Evolutionary conservation across 2,797 vertebrate species (phyloP), one percentile per base, ranked within the genome.

Genomic region (Eleutherodactylus coqui): DNA sequence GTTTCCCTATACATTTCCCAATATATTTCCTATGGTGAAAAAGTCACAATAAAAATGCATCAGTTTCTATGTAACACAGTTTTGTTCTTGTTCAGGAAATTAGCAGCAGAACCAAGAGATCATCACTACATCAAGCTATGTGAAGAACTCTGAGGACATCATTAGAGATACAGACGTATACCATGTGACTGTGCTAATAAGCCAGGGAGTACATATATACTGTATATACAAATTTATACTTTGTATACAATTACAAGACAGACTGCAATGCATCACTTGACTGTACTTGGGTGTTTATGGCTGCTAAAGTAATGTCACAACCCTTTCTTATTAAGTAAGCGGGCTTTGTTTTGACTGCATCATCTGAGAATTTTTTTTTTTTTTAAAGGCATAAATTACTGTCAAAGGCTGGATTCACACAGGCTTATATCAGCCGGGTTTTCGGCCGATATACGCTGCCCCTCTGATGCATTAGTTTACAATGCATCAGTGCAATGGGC

Each of bases 81-180:
- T 45, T 43, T 67, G 47, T 41, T 45, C 17, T 34, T 16, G n/a
- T 67, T 67, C 29, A 49, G 11, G 4, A 36, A 43, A 79, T 79
- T 79, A 79, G 24, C 53, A 41, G 16, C 62, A 29, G n/a, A 79
- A 62, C 36, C 36, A 27, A 79, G 19, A 41, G 49, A 79, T 9
- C 17, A 4, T 13, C 16, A 13, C 16, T 24, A 64, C 27, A 67
- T 67, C 34, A 64, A 81, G 11, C 27, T 67, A 80, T 5, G 16
- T 67, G 60, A 79, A 64, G 55, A 58, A 62, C 77, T 27, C 64
- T 62, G 16, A 67, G 78, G 78, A 80, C 78, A 80, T 64, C 27
- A 21, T 58, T 80, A 29, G 7, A 80, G n/a, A 80, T 64, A 80
- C 36, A 32, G 34, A 21, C 53, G n/a, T 43, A 49, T 67, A 67